A percentile compares a stretch with the other conserved stretches of the same genome.
phyloP scores from a whole-genome alignment of 2,113 vertebrate species.

The Pollimyrus isidori region DNA sequence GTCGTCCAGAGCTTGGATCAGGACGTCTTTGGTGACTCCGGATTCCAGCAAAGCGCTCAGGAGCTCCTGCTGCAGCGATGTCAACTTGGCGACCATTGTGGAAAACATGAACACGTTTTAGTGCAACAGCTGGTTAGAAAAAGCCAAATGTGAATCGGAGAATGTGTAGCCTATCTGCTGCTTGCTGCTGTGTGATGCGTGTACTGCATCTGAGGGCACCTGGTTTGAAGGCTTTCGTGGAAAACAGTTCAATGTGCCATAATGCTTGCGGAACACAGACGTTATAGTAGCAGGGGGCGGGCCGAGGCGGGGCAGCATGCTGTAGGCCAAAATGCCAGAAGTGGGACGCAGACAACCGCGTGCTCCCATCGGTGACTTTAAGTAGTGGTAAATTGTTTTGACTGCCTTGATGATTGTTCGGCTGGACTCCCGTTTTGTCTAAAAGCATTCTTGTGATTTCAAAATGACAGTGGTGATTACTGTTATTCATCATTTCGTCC shows the following conservation, averaged over 20 bases:
- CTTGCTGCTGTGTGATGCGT: constrained; percentile 48
- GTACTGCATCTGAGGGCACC: constrained; percentile 56
- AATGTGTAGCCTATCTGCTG: constrained; percentile 23
- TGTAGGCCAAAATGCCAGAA: constrained; percentile 49
- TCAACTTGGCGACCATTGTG: constrained; percentile 94
- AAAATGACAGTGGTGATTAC: background rate
- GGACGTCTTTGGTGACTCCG: constrained; percentile 77
- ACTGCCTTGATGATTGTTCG: background rate
- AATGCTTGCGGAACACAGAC: constrained; percentile 71
- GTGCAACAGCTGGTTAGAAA: background rate
- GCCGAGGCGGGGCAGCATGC: constrained; percentile 62
- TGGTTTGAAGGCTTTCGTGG: constrained; percentile 58
- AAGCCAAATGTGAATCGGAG: background rate
- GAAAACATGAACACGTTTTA: constrained; percentile 59
- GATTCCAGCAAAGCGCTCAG: constrained; percentile 87
- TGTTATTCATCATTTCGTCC: background rate
- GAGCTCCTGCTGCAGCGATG: constrained; percentile 90
- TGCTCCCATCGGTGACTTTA: background rate
- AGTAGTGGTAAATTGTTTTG: background rate
- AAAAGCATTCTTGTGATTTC: background rate
- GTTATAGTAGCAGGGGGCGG: constrained; percentile 78
- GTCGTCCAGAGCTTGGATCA: constrained; percentile 89
- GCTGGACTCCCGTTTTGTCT: background rate
- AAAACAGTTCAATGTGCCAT: constrained; percentile 76
- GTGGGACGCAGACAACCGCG: background rate